Evolutionary conservation across 2,888 invertebrate species (phyloP), one percentile per base, ranked within the genome.

Genomic region (Trissonchulus sp.): DNA sequence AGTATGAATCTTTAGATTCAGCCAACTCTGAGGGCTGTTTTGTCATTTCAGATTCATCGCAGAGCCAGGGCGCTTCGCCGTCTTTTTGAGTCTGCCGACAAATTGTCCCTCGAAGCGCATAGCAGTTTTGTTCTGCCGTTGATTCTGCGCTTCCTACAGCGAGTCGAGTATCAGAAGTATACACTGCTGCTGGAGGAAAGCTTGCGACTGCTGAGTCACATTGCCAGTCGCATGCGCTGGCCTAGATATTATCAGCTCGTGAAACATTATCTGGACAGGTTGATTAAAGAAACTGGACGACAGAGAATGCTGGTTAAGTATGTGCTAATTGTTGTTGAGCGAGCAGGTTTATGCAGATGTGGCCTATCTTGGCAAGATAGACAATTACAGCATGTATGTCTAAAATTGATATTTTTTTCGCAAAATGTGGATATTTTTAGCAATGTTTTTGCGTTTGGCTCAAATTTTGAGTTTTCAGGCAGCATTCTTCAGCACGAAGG

Each of bases 161-260:
- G 90, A 77, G 92, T 92, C 72, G 89, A 90, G 80, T 93, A 90
- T 82, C 86, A 88, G 0, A 90, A 90, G 75, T 92, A 93, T 37
- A 77, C 80, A 48, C 75, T 75, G 34, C 86, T 96, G 0, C 88
- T 94, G 68, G 94, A 94, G 83, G 79, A 80, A 73, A 73, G 77
- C 1, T 34, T 80, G 1, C 76, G 84, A 82, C 89, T 91, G 0
- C 86, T 95, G 3, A 91, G 91, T 0, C 89, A 89, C 0, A 89
- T 92, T 74, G 92, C 93, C 81, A 88, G 88, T 79, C 86, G 92
- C 71, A 86, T 95, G 48, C 92, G 94, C 0, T 97, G 97, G 97
- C 90, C 91, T 81, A 91, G 92, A 76, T 97, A 97, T 81, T 91
- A 93, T 82, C 88, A 90, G 0, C 88, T 94, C 48, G 86, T 98